Conservation (phyloP, 2,797 vertebrate genomes). For the Clarias pachynema region DNA sequence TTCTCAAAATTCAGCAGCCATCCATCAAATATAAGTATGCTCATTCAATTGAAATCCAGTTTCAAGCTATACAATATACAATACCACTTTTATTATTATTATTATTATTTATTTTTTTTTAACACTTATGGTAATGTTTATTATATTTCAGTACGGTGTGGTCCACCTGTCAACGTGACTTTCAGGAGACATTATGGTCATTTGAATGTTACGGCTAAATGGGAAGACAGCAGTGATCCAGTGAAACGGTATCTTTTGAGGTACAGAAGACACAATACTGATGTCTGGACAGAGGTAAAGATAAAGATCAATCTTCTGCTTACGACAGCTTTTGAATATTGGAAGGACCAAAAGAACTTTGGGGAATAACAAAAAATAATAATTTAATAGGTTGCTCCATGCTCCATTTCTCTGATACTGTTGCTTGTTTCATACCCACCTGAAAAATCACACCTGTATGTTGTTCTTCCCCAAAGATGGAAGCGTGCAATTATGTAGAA, state of each 20-base stretch:
- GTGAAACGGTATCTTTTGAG: conserved; percentile 55
- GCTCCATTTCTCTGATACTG: not conserved
- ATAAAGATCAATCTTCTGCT: not conserved
- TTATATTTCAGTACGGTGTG: conserved; percentile 67
- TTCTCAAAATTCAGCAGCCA: conserved; percentile 60
- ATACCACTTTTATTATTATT: not conserved
- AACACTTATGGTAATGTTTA: not conserved
- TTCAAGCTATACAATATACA: too few species aligned
- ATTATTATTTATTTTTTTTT: too few species aligned
- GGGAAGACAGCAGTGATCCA: conserved; percentile 34
- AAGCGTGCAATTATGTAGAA: not conserved
- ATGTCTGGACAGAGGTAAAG: conserved; percentile 64
- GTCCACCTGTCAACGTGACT: conserved; percentile 50
- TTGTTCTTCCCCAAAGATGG: not conserved
- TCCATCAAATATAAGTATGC: conserved; percentile 58
- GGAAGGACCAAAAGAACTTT: not conserved
- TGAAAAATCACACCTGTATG: not conserved
- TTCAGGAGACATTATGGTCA: conserved; percentile 60
- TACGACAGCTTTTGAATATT: not conserved
- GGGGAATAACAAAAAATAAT: too few species aligned
- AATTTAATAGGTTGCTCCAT: not conserved
- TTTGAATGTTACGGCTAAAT: conserved; percentile 59
- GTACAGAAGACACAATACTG: conserved; percentile 56
- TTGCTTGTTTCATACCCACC: not conserved
- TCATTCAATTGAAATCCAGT: not conserved